Evolutionary conservation across 2,888 invertebrate species (phyloP).

Genomic region (Limulus polyphemus): DNA sequence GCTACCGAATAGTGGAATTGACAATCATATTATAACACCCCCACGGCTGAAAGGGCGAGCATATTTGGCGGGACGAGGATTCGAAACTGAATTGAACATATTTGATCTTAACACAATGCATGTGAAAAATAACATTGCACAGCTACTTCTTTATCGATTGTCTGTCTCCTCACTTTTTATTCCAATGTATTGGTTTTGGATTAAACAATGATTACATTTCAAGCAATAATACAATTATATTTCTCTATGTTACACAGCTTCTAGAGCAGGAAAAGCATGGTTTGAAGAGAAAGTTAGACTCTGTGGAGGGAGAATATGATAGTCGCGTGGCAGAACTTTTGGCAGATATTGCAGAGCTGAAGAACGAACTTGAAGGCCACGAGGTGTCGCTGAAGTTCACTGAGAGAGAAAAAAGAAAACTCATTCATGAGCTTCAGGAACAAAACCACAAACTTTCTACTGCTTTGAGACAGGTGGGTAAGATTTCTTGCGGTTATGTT

Average conservation of each 20-base stretch:
- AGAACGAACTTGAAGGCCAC: conserved; percentile 54
- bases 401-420: conserved; percentile 55
- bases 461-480: conserved; percentile 63
- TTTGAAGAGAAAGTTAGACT: conserved; percentile 67
- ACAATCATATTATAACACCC: no score
- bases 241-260: conserved; percentile 47
- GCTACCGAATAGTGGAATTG: no score
- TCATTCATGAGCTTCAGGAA: conserved; percentile 70
- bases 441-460: conserved; percentile 75
- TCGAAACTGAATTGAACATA: no score
- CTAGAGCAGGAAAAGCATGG: conserved; percentile 87
- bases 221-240: no score
- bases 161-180: no score
- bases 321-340: conserved; percentile 73
- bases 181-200: no score
- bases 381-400: conserved; percentile 29
- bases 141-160: no score
- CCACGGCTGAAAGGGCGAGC: no score
- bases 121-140: no score
- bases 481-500: background rate
- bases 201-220: no score
- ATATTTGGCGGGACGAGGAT: no score
- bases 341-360: conserved; percentile 67
- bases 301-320: conserved; percentile 77
- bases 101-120: no score